phyloP scores from a whole-genome alignment of 92 coral and sea anemone genomes.

The Epizoanthus illoricatus region DNA sequence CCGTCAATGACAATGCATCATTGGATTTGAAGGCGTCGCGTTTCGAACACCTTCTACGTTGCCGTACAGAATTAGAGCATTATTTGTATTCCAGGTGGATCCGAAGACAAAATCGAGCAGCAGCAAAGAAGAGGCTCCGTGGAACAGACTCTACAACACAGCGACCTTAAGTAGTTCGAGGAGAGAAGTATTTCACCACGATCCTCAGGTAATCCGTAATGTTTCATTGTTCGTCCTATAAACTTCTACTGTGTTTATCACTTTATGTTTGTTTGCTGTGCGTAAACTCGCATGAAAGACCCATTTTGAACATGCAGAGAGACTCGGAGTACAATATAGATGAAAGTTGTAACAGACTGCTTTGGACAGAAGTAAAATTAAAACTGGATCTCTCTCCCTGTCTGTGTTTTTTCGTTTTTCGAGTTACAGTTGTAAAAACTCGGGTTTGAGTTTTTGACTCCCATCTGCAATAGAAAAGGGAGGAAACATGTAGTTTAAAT shows the following conservation, averaged over 20 bases:
- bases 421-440: too few species aligned
- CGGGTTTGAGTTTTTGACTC: too few species aligned
- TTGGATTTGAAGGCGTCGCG: background rate
- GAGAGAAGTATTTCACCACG: constrained; percentile 91
- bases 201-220: constrained; percentile 75
- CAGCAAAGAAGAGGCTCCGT: constrained; percentile 61
- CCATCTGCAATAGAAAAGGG: too few species aligned
- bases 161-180: constrained; percentile 91
- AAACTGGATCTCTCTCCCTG: too few species aligned
- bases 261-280: background rate
- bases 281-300: too few species aligned
- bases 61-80: background rate
- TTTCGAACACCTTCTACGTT: background rate
- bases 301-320: too few species aligned
- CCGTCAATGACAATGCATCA: too few species aligned
- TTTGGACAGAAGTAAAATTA: too few species aligned
- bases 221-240: background rate
- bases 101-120: constrained; percentile 23
- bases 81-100: constrained; percentile 28
- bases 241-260: background rate
- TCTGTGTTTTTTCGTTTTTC: too few species aligned
- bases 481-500: too few species aligned
- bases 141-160: constrained; percentile 90
- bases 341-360: too few species aligned
- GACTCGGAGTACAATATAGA: too few species aligned